Evolutionary conservation across 2,888 invertebrate genomes (phyloP).

Genomic region (Ophion ellenae): DNA sequence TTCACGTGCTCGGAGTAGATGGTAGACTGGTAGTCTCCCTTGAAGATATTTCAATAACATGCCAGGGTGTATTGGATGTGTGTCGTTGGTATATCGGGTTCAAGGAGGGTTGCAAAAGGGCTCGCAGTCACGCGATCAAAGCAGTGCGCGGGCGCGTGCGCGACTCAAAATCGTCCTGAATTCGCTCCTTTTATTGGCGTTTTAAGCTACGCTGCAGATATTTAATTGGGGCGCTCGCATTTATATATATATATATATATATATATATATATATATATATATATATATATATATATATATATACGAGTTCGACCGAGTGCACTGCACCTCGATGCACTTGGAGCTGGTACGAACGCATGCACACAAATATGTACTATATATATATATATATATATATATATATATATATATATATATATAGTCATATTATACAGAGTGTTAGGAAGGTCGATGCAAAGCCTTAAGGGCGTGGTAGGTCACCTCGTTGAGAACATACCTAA

Average conservation of each 20-base stretch:
- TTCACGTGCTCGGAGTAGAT: too few relatives aligned
- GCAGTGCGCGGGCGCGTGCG: not conserved
- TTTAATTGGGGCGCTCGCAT: slow-evolving; percentile 59
- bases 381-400: too few relatives aligned
- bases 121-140: slow-evolving; percentile 52
- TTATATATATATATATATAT: not conserved
- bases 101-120: slow-evolving; percentile 3
- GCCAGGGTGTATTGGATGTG: not conserved
- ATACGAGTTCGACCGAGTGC: too few relatives aligned
- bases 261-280: too few relatives aligned
- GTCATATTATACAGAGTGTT: too few relatives aligned
- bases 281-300: not conserved
- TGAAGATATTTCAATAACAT: not conserved
- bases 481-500: too few relatives aligned
- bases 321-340: too few relatives aligned
- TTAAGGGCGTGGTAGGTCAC: too few relatives aligned
- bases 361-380: too few relatives aligned
- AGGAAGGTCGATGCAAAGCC: too few relatives aligned
- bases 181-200: slow-evolving; percentile 2
- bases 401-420: too few relatives aligned
- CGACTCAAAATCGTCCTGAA: slow-evolving; percentile 26
- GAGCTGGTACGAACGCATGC: too few relatives aligned
- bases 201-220: slow-evolving; percentile 31
- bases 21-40: not conserved
- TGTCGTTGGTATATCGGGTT: not conserved